Evolutionary conservation across 2,888 invertebrate species (phyloP), one percentile per base, ranked within the genome.

Genomic region (Tuberolachnus salignus): DNA sequence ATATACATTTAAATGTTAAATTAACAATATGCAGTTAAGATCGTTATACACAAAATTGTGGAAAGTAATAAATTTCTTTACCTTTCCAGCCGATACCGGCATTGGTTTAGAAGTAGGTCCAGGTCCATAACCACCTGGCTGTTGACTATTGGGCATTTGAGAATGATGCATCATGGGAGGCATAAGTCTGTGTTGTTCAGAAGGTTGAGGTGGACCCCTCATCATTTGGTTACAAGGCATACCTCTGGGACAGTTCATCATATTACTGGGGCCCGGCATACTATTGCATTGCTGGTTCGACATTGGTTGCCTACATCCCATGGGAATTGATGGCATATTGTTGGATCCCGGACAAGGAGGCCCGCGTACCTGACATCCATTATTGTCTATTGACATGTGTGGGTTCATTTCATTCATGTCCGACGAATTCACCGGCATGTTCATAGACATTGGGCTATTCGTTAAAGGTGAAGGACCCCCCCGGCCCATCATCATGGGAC

Each of bases 1-100:
- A n/a, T n/a, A n/a, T n/a, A n/a, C n/a, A n/a, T n/a, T n/a, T 34
- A 34, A 34, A 34, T 34, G 3, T 34, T 34, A 34, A 4, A 34
- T 34, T 34, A 34, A n/a, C n/a, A n/a, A n/a, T n/a, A n/a, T n/a
- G n/a, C n/a, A n/a, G n/a, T n/a, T n/a, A n/a, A n/a, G n/a, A n/a
- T n/a, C n/a, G n/a, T n/a, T n/a, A n/a, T n/a, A n/a, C n/a, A n/a
- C n/a, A n/a, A n/a, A n/a, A n/a, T n/a, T n/a, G n/a, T n/a, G n/a
- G n/a, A 34, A 34, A 34, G 19, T 16, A 26, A 55, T 53, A 49
- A 74, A n/a, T n/a, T n/a, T 14, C 82, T 82, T 82, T 84, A 95
- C 92, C 89, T 95, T 94, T 66, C 93, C 93, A 72, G 95, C 94
- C 85, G 94, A 93, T 81, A 95, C 94, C 83, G 95, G 94, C 92